A percentile compares a stretch with the other conserved stretches of the same genome.
phyloP scores from a whole-genome alignment of 2,113 vertebrate genomes.

The Ciconia maguari region DNA sequence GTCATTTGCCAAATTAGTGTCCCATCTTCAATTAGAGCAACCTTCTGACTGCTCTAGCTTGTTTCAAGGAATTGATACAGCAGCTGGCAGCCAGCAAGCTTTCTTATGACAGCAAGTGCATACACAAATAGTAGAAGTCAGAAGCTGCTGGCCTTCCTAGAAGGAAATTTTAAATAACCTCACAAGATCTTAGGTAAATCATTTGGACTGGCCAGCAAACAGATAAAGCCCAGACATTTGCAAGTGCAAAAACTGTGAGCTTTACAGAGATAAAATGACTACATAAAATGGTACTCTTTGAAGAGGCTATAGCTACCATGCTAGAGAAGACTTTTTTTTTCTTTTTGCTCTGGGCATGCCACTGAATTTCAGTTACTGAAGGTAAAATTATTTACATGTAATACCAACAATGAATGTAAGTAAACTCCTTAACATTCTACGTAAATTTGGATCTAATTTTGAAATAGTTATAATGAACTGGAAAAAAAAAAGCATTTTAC shows the following conservation, averaged over 20 bases:
- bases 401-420: not conserved
- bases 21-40: not conserved
- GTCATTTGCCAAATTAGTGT: not conserved
- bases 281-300: not conserved
- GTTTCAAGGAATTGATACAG: constrained; percentile 8
- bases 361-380: not conserved
- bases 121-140: not conserved
- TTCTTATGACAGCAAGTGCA: not conserved
- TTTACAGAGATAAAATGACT: not conserved
- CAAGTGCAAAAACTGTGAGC: not conserved
- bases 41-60: not conserved
- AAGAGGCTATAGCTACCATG: not conserved
- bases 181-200: not conserved
- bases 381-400: not conserved
- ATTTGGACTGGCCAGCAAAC: not conserved
- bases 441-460: not conserved
- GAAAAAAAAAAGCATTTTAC: not conserved
- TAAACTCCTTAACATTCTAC: not conserved
- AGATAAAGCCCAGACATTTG: not conserved
- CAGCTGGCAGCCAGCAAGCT: not conserved
- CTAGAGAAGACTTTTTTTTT: not conserved
- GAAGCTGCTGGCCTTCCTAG: not conserved
- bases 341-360: not conserved
- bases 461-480: not conserved
- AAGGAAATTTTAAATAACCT: not conserved